These are phyloP conservation scores for Platycheirus rosarum DNA, from an alignment of 2,888 invertebrate species.

Conservation along the genomic window DNA sequence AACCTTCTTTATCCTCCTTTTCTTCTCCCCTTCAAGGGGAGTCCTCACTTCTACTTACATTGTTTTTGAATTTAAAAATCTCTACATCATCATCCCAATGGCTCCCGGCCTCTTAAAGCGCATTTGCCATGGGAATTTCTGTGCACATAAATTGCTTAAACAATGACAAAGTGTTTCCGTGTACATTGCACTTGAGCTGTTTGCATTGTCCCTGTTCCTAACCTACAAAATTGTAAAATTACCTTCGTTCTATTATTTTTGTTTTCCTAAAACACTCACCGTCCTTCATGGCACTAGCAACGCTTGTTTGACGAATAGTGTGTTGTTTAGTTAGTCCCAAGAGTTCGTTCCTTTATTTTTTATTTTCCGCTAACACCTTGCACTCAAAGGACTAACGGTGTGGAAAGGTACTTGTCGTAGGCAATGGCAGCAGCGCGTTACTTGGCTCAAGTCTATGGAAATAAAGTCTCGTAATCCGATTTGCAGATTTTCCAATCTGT, in stretches of 20 bases:
- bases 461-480: slow-evolving; percentile 60
- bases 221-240: slow-evolving; percentile 16
- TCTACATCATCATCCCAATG: not conserved
- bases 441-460: slow-evolving; percentile 21
- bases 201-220: slow-evolving; percentile 15
- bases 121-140: not conserved
- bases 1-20: not conserved
- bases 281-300: not conserved
- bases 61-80: not conserved
- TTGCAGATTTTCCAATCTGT: slow-evolving; percentile 2
- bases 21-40: not conserved
- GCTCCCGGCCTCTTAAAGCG: not conserved
- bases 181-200: slow-evolving; percentile 30
- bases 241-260: slow-evolving; percentile 12
- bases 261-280: not conserved
- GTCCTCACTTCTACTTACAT: not conserved
- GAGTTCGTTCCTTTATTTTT: not conserved
- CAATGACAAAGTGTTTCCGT: slow-evolving; percentile 37
- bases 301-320: not conserved
- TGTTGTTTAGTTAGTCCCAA: not conserved
- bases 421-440: no score
- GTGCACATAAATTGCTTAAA: not conserved
- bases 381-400: slow-evolving; percentile 11
- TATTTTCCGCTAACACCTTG: slow-evolving; percentile 2
- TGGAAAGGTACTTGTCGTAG: no score